A percentile compares a stretch with the other conserved stretches of the same genome.
These are phyloP conservation scores for Diglossa cyanea DNA, from an alignment of 2,797 vertebrate genomes.

Conservation along the genomic window DNA sequence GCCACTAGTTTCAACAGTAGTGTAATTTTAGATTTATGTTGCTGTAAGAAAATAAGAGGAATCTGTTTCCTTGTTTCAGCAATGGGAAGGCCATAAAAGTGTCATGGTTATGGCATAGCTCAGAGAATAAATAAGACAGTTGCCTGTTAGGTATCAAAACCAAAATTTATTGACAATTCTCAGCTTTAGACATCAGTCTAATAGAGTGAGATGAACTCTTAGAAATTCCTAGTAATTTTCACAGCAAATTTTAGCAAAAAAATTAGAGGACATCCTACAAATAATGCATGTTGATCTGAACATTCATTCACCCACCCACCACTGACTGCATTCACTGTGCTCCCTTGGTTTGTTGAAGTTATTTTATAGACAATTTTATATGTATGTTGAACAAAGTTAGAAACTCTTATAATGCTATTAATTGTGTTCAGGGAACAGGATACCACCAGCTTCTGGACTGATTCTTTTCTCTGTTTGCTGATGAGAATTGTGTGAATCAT, in stretches of 20 bases:
- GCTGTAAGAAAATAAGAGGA: background rate
- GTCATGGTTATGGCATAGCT: background rate
- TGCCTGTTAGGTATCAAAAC: background rate
- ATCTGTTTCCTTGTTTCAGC: background rate
- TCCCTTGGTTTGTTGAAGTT: background rate
- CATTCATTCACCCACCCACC: background rate
- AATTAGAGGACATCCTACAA: background rate
- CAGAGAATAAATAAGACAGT: background rate
- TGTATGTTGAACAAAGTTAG: background rate
- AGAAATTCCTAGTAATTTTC: background rate
- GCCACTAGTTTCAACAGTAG: background rate
- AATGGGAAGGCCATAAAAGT: background rate
- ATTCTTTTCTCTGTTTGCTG: background rate
- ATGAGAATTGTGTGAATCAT: conserved; percentile 23
- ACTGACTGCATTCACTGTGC: background rate
- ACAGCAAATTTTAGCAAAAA: background rate
- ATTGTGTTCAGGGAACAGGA: background rate
- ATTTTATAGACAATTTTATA: background rate
- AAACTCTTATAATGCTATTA: background rate
- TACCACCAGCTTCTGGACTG: background rate
- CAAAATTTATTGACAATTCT: background rate
- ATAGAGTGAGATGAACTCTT: background rate
- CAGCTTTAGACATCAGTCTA: background rate
- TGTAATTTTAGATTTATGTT: background rate
- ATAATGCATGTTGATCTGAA: background rate